Conservation (phyloP, 2,888 invertebrate genomes). For the Andrena hattorfiana region DNA sequence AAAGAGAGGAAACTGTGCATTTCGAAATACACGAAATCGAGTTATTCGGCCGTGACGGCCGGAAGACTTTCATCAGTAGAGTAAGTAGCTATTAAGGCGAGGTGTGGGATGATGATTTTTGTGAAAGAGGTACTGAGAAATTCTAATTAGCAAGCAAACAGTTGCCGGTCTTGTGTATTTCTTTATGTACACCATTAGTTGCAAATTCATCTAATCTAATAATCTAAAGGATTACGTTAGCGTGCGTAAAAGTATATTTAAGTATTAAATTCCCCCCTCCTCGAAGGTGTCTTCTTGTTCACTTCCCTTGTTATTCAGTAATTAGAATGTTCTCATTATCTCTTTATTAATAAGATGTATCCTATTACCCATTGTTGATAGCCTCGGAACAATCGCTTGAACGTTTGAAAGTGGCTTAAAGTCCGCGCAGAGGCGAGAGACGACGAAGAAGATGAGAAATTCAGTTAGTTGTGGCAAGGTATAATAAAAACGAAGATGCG, state of each 20-base stretch:
- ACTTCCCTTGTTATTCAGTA: conserved; percentile 13
- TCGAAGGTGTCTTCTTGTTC: conserved; percentile 14
- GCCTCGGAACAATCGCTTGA: conserved; percentile 56
- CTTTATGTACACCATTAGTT: not conserved
- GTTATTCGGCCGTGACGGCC: conserved; percentile 23
- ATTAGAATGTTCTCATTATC: conserved; percentile 54
- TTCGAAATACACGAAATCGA: conserved; percentile 63
- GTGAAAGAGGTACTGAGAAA: conserved; percentile 48
- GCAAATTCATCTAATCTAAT: conserved; percentile 3
- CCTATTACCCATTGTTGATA: conserved; percentile 49
- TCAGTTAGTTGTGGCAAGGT: conserved; percentile 16
- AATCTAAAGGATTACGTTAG: not conserved
- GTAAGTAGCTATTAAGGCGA: conserved; percentile 62
- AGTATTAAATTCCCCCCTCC: conserved; percentile 3
- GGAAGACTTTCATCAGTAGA: conserved; percentile 50
- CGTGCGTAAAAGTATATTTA: not conserved
- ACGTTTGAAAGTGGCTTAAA: conserved; percentile 69
- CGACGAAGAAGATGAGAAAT: conserved; percentile 9
- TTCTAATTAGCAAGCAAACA: conserved; percentile 28
- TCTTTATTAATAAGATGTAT: conserved; percentile 47
- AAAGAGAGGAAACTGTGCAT: conserved; percentile 54
- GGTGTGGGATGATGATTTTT: conserved; percentile 40
- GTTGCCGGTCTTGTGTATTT: not conserved
- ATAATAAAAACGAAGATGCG: not conserved
- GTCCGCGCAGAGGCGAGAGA: conserved; percentile 19